Conservation (phyloP, 2,888 invertebrate species). For the Bimastos eiseni region DNA sequence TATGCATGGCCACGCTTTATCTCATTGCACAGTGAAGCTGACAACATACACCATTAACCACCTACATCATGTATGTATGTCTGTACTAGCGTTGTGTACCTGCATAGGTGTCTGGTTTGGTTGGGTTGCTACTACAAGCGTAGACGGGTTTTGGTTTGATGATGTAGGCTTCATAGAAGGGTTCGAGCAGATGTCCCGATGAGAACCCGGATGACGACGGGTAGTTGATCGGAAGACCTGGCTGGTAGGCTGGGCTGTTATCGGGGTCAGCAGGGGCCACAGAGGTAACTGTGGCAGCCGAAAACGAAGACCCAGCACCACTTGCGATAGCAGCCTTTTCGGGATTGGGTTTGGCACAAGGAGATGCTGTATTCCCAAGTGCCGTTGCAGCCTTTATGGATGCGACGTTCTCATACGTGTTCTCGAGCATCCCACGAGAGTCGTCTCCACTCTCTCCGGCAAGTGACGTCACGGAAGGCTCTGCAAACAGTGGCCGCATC, state of each 20-base stretch:
- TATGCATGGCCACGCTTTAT: background rate
- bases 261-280: background rate
- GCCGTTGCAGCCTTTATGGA: constrained; percentile 22
- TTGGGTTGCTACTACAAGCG: background rate
- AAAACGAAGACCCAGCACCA: background rate
- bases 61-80: no score
- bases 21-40: background rate
- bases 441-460: constrained; percentile 1
- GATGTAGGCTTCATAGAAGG: constrained; percentile 31
- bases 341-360: background rate
- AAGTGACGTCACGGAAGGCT: background rate
- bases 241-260: constrained; percentile 1
- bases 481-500: no score
- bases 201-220: constrained; percentile 16
- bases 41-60: no score
- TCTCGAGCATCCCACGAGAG: constrained; percentile 26
- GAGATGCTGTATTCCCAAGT: background rate
- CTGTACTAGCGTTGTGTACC: background rate
- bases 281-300: background rate
- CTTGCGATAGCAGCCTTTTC: background rate
- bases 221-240: constrained; percentile 16
- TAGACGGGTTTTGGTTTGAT: constrained; percentile 25
- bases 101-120: background rate
- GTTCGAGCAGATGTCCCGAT: background rate
- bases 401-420: constrained; percentile 30